Percentiles rank a stretch among this genome's conserved stretches.
Conservation (phyloP, 1,140 invertebrate genomes). For the Araneus ventricosus region DNA sequence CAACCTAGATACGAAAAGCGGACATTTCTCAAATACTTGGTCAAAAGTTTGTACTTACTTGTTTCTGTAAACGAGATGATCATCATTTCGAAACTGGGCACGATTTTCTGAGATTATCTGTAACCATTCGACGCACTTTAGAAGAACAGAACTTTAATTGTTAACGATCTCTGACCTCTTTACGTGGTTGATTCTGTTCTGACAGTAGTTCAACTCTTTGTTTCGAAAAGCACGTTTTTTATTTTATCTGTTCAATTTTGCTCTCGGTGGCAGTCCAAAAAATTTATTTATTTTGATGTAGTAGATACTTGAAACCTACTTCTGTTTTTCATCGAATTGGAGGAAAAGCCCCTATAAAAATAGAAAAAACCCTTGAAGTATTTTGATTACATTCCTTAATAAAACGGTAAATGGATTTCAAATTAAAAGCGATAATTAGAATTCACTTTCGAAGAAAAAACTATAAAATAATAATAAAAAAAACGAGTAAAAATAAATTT, state of each 20-base stretch:
- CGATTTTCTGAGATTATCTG: not conserved
- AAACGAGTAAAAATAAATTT: too few species aligned
- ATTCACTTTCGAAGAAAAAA: too few species aligned
- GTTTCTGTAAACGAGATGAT: not conserved
- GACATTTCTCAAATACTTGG: not conserved
- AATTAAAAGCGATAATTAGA: too few species aligned
- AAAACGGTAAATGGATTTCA: too few species aligned
- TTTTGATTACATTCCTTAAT: too few species aligned
- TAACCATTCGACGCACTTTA: not conserved
- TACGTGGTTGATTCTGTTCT: not conserved
- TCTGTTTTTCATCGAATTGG: too few species aligned
- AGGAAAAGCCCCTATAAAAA: too few species aligned
- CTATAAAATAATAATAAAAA: too few species aligned
- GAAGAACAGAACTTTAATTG: not conserved
- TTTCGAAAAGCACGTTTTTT: not conserved
- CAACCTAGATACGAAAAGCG: not conserved
- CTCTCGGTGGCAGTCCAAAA: not conserved
- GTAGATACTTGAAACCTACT: not conserved
- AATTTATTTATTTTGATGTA: not conserved
- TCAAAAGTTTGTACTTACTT: not conserved
- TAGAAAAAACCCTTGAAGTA: too few species aligned
- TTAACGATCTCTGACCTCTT: constrained; percentile 19
- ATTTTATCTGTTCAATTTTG: not conserved
- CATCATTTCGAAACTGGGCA: not conserved
- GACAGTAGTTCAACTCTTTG: not conserved